These are phyloP conservation scores for Austrofundulus limnaeus DNA, from an alignment of 2,113 vertebrate genomes.

Conservation along the genomic window DNA sequence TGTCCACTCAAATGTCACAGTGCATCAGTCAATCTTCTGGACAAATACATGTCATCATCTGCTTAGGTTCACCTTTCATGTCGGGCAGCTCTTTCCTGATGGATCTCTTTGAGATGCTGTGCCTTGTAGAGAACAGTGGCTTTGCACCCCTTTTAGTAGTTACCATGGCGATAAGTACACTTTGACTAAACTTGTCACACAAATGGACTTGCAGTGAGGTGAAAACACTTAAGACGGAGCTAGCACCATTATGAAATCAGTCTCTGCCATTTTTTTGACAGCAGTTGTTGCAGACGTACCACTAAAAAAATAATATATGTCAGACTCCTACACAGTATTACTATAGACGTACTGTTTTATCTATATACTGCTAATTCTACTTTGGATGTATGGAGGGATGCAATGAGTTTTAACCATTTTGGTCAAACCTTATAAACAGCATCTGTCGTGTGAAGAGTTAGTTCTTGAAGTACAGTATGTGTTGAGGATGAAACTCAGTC, in stretches of 20 bases:
- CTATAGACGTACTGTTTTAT: no score
- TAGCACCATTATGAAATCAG: slow-evolving; percentile 29
- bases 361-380: no score
- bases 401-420: no score
- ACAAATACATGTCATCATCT: slow-evolving; percentile 18
- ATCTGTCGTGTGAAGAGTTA: no score
- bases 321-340: no score
- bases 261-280: background rate
- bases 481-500: no score
- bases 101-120: slow-evolving; percentile 16
- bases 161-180: slow-evolving; percentile 58
- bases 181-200: slow-evolving; percentile 35
- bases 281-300: background rate
- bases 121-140: slow-evolving; percentile 41
- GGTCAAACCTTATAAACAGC: no score
- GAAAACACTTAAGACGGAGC: slow-evolving; percentile 32
- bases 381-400: no score
- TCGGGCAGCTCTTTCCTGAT: slow-evolving; percentile 23
- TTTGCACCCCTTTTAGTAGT: slow-evolving; percentile 53
- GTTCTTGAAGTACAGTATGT: no score
- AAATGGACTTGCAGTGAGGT: slow-evolving; percentile 30
- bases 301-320: background rate
- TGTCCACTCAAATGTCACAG: slow-evolving; percentile 8
- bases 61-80: slow-evolving; percentile 25
- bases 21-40: slow-evolving; percentile 32